A percentile compares a stretch with the other conserved stretches of the same genome.
phyloP scores from a whole-genome alignment of 37 sponge, comb jelly and placozoan species.

The Sycon ciliatum region DNA sequence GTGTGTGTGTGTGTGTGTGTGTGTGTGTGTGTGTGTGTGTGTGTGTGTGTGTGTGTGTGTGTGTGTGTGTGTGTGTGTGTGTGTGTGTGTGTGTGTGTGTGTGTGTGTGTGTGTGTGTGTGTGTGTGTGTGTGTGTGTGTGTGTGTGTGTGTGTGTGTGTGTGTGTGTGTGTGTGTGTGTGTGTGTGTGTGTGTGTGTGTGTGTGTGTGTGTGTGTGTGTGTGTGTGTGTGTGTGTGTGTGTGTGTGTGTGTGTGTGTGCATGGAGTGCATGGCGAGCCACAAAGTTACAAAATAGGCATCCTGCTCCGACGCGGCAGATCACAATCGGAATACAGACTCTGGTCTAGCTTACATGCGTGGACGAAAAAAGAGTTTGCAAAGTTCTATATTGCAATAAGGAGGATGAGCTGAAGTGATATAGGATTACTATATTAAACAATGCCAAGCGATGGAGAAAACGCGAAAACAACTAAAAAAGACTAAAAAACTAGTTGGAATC shows the following conservation, averaged over 20 bases:
- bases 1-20: constrained; percentile 5
- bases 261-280: no score
- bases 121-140: constrained; percentile 13
- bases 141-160: constrained; percentile 1
- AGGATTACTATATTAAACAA: no score
- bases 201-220: constrained; percentile 18
- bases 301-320: no score
- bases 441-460: no score
- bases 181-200: constrained; percentile 12
- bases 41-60: background rate
- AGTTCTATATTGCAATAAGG: no score
- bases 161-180: constrained; percentile 16
- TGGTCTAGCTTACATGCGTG: no score
- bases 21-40: background rate
- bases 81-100: constrained; percentile 16
- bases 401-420: no score
- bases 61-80: background rate
- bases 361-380: no score
- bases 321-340: no score
- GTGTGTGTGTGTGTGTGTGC: background rate
- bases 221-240: constrained; percentile 17
- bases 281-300: no score
- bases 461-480: no score
- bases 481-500: no score
- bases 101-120: constrained; percentile 16